These are phyloP conservation scores for Geotrupes spiniger DNA, from an alignment of 2,888 invertebrate genomes.

Conservation along the genomic window DNA sequence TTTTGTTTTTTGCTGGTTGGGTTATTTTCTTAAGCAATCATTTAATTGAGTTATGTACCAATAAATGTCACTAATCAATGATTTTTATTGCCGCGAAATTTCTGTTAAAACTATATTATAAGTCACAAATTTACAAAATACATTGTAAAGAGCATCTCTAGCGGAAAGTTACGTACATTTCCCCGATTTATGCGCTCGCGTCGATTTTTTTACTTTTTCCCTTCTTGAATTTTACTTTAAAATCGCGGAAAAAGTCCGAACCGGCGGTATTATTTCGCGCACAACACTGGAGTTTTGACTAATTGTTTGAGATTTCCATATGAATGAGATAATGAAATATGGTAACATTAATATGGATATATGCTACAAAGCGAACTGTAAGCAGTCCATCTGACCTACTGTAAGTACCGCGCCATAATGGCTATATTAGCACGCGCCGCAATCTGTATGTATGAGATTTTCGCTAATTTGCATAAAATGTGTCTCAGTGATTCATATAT, in stretches of 20 bases:
- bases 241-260: conserved; percentile 13
- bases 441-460: conserved; percentile 54
- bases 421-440: conserved; percentile 36
- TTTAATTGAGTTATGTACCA: too few relatives aligned
- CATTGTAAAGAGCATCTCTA: too few relatives aligned
- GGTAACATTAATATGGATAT: conserved; percentile 73
- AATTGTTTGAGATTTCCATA: conserved; percentile 72
- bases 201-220: conserved; percentile 9
- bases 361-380: conserved; percentile 54
- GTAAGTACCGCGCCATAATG: conserved; percentile 31
- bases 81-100: too few relatives aligned
- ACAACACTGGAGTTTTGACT: conserved; percentile 52
- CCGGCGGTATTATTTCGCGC: conserved; percentile 23
- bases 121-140: too few relatives aligned
- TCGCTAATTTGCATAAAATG: conserved; percentile 53
- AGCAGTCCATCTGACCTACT: conserved; percentile 39
- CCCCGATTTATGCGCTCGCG: too few relatives aligned
- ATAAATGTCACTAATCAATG: too few relatives aligned
- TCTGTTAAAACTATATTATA: too few relatives aligned
- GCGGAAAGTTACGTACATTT: too few relatives aligned
- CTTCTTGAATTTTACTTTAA: conserved; percentile 15
- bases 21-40: too few relatives aligned
- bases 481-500: conserved; percentile 53
- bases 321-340: conserved; percentile 82
- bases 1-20: too few relatives aligned